Evolutionary conservation across 2,113 vertebrate species (phyloP).

Genomic region (Campylorhamphus procurvoides): DNA sequence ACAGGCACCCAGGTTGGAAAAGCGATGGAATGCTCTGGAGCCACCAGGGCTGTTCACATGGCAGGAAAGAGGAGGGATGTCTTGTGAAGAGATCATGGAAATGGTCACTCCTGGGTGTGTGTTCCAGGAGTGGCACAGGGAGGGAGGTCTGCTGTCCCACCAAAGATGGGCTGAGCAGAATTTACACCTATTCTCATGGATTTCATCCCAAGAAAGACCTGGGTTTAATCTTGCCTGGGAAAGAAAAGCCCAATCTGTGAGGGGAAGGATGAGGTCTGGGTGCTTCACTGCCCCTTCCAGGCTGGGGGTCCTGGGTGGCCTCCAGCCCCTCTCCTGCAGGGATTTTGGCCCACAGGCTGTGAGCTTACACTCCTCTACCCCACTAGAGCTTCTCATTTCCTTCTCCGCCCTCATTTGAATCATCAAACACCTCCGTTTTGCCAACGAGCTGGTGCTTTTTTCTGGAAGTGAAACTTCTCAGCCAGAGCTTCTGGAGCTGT

Average conservation of each 20-base stretch:
- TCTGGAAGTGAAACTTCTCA: neutral
- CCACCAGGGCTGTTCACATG: neutral
- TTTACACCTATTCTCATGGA: neutral
- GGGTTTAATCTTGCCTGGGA: neutral
- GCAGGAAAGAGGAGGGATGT: neutral
- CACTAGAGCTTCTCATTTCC: neutral
- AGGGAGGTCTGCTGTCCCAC: neutral
- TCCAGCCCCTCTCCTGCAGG: neutral
- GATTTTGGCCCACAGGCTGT: neutral
- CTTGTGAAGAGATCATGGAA: neutral
- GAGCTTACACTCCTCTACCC: neutral
- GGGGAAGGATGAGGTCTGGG: neutral
- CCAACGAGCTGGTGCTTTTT: neutral
- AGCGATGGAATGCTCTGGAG: neutral
- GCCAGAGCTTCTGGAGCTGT: neutral
- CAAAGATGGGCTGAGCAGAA: neutral
- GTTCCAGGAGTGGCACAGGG: rapidly evolving
- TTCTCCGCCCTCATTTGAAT: neutral
- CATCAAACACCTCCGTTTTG: neutral
- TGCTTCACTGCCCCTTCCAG: neutral
- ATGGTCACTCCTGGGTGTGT: too few species aligned
- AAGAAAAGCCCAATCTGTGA: neutral
- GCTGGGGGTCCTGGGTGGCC: neutral
- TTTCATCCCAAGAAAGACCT: neutral
- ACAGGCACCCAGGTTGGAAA: neutral